Base-by-base conservation (phyloP, 2,797 vertebrate genomes). In the Clamator glandarius region DNA sequence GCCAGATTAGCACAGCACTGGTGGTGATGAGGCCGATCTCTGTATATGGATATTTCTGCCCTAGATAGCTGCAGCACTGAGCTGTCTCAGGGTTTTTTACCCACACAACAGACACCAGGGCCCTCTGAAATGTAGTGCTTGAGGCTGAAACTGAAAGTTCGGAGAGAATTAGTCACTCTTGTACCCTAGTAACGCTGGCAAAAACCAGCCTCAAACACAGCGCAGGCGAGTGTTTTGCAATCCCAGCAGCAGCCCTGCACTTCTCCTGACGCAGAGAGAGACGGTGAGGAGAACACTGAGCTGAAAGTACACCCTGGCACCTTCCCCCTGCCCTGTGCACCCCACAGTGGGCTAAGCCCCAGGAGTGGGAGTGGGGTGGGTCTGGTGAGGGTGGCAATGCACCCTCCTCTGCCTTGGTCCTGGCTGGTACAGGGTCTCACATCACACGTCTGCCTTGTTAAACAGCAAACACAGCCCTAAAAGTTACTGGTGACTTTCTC, bases 101-200 rank as follows among this genome's bases (percentile, higher is more conserved):
- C 59, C 81, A 21, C 95, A 90, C 76, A 95, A 91, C 89, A 79
- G 73, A 77, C 77, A 73, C 50, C 89, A 84, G 83, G 42, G 81
- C 83, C 83, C 88, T 95, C 89, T 84, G 96, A 96, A 90, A 95
- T 94, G 74, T 46, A 94, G 92, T 6, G 62, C 86, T 92, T 67
- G 94, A 95, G 91, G 92, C 97, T 91, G 97, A 97, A 97, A 97
- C 94, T 94, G 95, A 96, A 97, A 97, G 96, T 95, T 93, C 46
- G 96, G 97, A 97, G 90, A 85, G 92, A 96, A 97, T 98, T 96
- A 98, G 96, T 98, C 97, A 98, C 90, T 57, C 57, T 84, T 26
- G 33, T 85, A 87, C 96, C 97, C 95, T 98, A 97, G 97, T 86
- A 98, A 98, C 97, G 86, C 77, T 97, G 97, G 97, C 97, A 74